phyloP scores from a whole-genome alignment of 2,888 invertebrate genomes.

The Hypomecis punctinalis region DNA sequence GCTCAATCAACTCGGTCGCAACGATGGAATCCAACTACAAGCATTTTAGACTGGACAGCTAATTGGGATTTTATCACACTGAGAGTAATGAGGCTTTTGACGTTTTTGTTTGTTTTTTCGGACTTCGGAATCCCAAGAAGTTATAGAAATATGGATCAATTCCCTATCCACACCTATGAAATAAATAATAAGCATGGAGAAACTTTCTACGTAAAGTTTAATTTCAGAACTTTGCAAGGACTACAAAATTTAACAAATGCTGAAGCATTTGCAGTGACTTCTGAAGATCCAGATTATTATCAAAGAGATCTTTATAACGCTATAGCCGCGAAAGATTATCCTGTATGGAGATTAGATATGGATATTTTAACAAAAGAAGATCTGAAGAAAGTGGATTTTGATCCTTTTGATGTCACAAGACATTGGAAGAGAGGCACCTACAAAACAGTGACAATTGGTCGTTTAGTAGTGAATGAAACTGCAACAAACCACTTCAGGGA shows the following conservation, averaged over 20 bases:
- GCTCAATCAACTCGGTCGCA: slow-evolving; percentile 81
- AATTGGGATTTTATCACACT: slow-evolving; percentile 82
- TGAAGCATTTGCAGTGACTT: slow-evolving; percentile 86
- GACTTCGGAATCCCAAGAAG: slow-evolving; percentile 96
- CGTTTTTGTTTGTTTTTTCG: slow-evolving; percentile 90
- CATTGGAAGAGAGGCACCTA: slow-evolving; percentile 73
- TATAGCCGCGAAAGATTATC: slow-evolving; percentile 87
- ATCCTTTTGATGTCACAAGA: slow-evolving; percentile 79
- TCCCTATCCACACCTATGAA: slow-evolving; percentile 95
- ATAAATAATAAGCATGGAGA: slow-evolving; percentile 89
- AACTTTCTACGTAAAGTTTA: slow-evolving; percentile 92
- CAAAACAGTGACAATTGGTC: slow-evolving; percentile 78
- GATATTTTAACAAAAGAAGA: slow-evolving; percentile 71
- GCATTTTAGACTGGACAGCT: slow-evolving; percentile 59
- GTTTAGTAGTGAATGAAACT: slow-evolving; percentile 76
- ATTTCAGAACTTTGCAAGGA: slow-evolving; percentile 94
- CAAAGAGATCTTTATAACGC: slow-evolving; percentile 93
- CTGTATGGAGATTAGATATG: slow-evolving; percentile 73
- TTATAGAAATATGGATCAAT: slow-evolving; percentile 94
- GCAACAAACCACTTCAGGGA: slow-evolving; percentile 79
- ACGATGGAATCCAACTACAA: slow-evolving; percentile 83
- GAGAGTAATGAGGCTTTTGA: slow-evolving; percentile 88
- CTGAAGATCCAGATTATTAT: slow-evolving; percentile 91
- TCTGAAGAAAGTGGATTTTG: slow-evolving; percentile 62
- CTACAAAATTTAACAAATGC: slow-evolving; percentile 89